A percentile compares a stretch with the other conserved stretches of the same genome.
phyloP scores from a whole-genome alignment of 1,140 invertebrate genomes.

The Anadara kagoshimensis region DNA sequence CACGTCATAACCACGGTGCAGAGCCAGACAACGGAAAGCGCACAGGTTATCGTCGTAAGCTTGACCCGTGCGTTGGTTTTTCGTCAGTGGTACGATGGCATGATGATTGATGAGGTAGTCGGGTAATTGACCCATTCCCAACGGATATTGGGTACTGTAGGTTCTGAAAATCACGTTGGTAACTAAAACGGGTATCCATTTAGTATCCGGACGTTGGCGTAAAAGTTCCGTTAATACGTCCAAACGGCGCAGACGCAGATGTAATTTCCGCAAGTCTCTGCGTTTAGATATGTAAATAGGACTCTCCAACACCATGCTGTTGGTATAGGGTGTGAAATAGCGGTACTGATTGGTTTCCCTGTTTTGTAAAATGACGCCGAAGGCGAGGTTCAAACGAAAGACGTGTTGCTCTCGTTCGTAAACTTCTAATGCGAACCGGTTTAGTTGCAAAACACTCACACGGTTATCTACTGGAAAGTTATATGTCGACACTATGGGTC shows the following conservation, averaged over 20 bases:
- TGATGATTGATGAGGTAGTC: constrained; percentile 3
- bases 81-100: constrained; percentile 8
- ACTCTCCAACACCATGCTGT: too few species aligned
- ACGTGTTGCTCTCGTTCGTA: too few species aligned
- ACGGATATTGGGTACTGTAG: constrained; percentile 3
- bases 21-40: constrained; percentile 23
- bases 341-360: constrained; percentile 27
- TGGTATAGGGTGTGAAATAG: too few species aligned
- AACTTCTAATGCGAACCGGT: constrained; percentile 7
- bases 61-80: not conserved
- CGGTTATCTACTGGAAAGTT: constrained; percentile 23
- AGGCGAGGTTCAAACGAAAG: constrained; percentile 23
- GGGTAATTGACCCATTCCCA: too few species aligned
- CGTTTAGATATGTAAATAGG: too few species aligned
- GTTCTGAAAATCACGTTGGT: constrained; percentile 20
- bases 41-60: too few species aligned
- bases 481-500: constrained; percentile 6
- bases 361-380: constrained; percentile 11
- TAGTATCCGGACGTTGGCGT: constrained; percentile 10
- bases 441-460: constrained; percentile 9
- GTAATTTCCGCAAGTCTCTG: too few species aligned
- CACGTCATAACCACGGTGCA: constrained; percentile 3
- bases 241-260: constrained; percentile 15
- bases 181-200: constrained; percentile 22
- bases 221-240: constrained; percentile 17